Percentiles rank a stretch among this genome's conserved stretches.
Conservation (phyloP, 53 echinoderm and acorn worm species). For the Zoroaster sp. region DNA sequence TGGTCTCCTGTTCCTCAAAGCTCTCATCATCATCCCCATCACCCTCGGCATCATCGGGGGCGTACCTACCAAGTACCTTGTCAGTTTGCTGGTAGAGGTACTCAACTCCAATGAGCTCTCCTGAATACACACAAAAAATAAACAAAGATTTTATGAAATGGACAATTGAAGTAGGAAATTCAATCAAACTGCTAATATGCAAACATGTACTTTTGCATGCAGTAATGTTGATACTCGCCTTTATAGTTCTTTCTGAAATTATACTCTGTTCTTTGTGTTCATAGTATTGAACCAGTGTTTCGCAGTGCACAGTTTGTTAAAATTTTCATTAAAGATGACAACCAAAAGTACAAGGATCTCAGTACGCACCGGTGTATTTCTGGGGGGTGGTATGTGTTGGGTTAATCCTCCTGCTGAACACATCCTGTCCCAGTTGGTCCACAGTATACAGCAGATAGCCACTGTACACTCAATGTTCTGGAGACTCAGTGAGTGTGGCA, state of each 20-base stretch:
- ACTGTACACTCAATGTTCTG: not conserved
- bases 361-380: slow-evolving; percentile 14
- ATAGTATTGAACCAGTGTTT: not conserved
- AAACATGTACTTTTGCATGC: no score
- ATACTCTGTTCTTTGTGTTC: no score
- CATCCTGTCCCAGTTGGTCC: not conserved
- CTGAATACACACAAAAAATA: not conserved
- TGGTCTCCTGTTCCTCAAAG: not conserved
- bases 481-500: not conserved
- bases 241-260: no score
- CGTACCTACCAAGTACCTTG: slow-evolving; percentile 27
- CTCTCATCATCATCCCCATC: not conserved
- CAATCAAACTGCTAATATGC: no score
- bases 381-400: not conserved
- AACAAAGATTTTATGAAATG: not conserved
- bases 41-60: slow-evolving; percentile 35
- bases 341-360: not conserved
- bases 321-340: no score
- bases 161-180: no score
- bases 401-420: not conserved
- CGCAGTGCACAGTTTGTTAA: not conserved
- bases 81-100: slow-evolving; percentile 65
- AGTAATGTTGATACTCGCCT: no score
- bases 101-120: slow-evolving; percentile 71
- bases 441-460: not conserved